These are phyloP conservation scores for Caenorhabditis doughertyi DNA, from an alignment of 2,888 invertebrate genomes.

Conservation along the genomic window DNA sequence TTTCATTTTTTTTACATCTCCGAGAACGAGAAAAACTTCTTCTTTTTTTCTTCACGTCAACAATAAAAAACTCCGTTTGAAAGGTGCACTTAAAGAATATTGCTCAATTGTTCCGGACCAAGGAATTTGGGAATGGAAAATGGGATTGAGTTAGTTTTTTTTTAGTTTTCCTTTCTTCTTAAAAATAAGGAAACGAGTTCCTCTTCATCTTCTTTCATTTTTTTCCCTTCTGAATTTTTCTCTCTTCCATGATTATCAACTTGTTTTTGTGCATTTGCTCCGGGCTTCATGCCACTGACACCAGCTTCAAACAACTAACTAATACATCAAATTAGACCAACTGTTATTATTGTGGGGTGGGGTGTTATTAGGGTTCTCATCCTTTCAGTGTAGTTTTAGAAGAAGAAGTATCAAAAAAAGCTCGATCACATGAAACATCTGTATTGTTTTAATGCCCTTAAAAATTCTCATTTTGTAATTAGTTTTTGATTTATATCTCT, in stretches of 20 bases:
- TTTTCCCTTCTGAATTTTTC: neutral
- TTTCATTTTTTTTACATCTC: constrained; percentile 9
- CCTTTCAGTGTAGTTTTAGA: too few species aligned
- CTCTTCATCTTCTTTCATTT: constrained; percentile 24
- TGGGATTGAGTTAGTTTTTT: constrained; percentile 26
- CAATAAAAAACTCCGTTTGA: constrained; percentile 16
- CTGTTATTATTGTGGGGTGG: constrained; percentile 49
- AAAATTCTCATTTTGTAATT: too few species aligned
- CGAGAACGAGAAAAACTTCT: constrained; percentile 2
- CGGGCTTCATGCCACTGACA: constrained; percentile 16
- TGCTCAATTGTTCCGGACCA: constrained; percentile 47
- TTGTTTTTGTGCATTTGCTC: constrained; percentile 8
- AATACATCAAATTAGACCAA: constrained; percentile 58
- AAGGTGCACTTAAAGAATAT: constrained; percentile 58
- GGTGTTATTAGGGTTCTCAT: neutral
- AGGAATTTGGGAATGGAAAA: constrained; percentile 41
- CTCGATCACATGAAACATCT: too few species aligned
- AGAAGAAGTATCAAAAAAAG: too few species aligned
- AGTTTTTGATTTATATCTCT: too few species aligned
- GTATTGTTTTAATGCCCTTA: too few species aligned
- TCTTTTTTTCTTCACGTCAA: constrained; percentile 30
- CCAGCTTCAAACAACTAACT: constrained; percentile 29
- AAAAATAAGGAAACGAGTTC: constrained; percentile 21
- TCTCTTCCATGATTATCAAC: constrained; percentile 30
- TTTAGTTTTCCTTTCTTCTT: constrained; percentile 2